Evolutionary conservation across 2,888 invertebrate genomes (phyloP), one percentile per base, ranked within the genome.

Genomic region (Xestia sexstrigata): DNA sequence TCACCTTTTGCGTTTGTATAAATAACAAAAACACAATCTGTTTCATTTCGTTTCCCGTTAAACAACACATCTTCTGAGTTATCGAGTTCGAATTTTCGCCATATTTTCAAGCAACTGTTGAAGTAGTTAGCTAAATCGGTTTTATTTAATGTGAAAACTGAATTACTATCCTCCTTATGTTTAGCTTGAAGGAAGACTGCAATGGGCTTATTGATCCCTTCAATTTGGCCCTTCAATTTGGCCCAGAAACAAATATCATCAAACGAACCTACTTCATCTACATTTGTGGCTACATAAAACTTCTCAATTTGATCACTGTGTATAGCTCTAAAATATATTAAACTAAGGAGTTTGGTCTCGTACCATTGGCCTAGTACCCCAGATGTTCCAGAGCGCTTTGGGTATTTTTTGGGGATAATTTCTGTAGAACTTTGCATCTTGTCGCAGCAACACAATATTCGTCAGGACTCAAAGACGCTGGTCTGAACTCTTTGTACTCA

Each of bases 161-260:
- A 47, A 23, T 58, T 76, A 47, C 5, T 72, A 20, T 66, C 39
- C 17, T 78, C 79, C 26, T 26, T 67, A 42, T 76, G 76, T 60
- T 68, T 76, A 26, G 79, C 58, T 79, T 76, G 76, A 20, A 76
- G 47, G 20, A 76, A 76, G 9, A 76, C 58, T 17, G 30, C 42
- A 30, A 76, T 5, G 17, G 79, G 76, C 30, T 49, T 69, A 42
- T 67, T 39, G 4, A 26, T 15, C 1, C 17, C n/a, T n/a, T n/a
- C n/a, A n/a, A n/a, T n/a, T n/a, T n/a, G n/a, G n/a, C n/a, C 68
- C 20, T 17, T 76, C 23, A 76, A 13, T 60, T 67, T 79, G 26
- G 73, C 76, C 55, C 67, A 82, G 30, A 87, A 69, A 63, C 83
- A 85, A 60, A 88, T 79, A 35, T 87, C 88, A 26, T 86, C 88